Evolutionary conservation across 1,140 invertebrate genomes (phyloP), one percentile per base, ranked within the genome.

Genomic region (Rhopalosiphum padi): DNA sequence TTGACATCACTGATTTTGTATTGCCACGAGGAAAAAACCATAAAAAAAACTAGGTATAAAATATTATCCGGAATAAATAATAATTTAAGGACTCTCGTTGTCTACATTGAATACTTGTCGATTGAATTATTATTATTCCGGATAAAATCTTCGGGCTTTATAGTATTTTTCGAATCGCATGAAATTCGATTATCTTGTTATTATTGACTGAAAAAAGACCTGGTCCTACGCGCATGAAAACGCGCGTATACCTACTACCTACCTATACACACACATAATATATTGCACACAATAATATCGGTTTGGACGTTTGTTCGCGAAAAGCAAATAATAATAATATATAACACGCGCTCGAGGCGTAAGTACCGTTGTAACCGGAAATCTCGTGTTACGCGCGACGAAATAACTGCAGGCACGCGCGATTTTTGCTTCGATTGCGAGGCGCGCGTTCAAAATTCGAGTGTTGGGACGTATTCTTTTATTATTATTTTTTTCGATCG

Each of bases 261-360:
- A n/a, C 60, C 60, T 77, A 30, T 30, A 30, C 60, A n/a, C n/a
- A n/a, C 60, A n/a, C 30, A n/a, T 77, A 77, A 77, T 77, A 77
- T 77, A 77, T 77, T 77, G n/a, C 60, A 35, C 30, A 77, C 60
- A 77, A 87, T 30, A 48, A 87, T 48, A 87, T 87, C 86, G 86
- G 30, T 89, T 89, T 89, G 87, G 46, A 87, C 86, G 15, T 87
- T 89, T 89, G 87, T 89, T 89, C 48, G 87, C 48, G 35, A 87
- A 87, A 48, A 87, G 43, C 86, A 87, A 87, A 87, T 87, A 77
- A 77, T 68, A 68, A 68, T 68, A 68, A 68, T 30, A 68, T 77
- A 87, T 21, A 30, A 48, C 86, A 46, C 18, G 85, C 41, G 87
- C 23, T 8, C n/a, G n/a, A 37, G n/a, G 48, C 41, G 41, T 43